Percentiles rank a stretch among this genome's conserved stretches.
Evolutionary conservation across 1,140 invertebrate genomes (phyloP).

Genomic region (Hydropsyche tenuis): DNA sequence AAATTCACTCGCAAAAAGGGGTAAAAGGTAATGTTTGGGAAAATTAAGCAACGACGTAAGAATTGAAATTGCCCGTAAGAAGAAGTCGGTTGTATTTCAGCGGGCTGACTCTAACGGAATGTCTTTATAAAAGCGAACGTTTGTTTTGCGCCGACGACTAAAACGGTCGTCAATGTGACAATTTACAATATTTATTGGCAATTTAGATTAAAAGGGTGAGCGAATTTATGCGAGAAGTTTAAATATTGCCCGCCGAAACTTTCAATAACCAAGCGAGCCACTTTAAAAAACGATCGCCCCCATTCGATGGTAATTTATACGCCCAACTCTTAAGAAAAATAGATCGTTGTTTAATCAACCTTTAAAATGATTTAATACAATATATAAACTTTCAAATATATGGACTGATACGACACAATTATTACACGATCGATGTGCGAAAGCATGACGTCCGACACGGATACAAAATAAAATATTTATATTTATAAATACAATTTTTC

Average conservation of each 20-base stretch:
- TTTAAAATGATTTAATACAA: too few species aligned
- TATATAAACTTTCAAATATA: too few species aligned
- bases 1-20: background rate
- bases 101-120: background rate
- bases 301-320: too few species aligned
- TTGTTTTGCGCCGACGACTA: constrained; percentile 16
- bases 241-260: constrained; percentile 4
- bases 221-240: constrained; percentile 20
- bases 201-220: constrained; percentile 19
- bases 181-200: constrained; percentile 28
- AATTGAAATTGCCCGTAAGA: constrained; percentile 16
- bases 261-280: background rate
- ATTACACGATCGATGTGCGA: too few species aligned
- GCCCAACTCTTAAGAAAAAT: too few species aligned
- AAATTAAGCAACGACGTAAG: constrained; percentile 20
- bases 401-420: too few species aligned
- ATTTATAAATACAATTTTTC: too few species aligned
- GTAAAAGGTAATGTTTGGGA: constrained; percentile 15
- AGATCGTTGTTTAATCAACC: too few species aligned
- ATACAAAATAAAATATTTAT: too few species aligned
- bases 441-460: too few species aligned
- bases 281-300: too few species aligned
- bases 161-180: constrained; percentile 17
- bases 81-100: background rate
- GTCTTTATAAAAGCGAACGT: constrained; percentile 13